These are phyloP conservation scores for Alexandromys fortis DNA, from an alignment of 2,113 vertebrate species.

Conservation along the genomic window DNA sequence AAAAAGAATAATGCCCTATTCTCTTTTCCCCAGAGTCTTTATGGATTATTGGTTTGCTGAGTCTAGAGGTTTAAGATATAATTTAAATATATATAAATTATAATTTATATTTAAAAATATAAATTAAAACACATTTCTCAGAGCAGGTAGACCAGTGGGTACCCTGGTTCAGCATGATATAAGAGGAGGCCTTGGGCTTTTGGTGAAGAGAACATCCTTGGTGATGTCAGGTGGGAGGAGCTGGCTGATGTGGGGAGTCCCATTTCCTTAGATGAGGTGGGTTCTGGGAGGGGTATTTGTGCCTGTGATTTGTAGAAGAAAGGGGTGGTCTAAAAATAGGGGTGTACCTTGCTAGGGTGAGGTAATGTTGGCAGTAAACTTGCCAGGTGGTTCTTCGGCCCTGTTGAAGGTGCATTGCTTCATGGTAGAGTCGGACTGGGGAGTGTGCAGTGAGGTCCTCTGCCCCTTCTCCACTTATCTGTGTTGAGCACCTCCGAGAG, in stretches of 20 bases:
- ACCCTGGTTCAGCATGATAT: accelerated
- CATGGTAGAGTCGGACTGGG: background rate
- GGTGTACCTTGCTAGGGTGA: background rate
- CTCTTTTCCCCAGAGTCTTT: background rate
- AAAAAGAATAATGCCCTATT: background rate
- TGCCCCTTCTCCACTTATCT: background rate
- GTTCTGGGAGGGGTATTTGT: background rate
- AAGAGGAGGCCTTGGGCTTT: background rate
- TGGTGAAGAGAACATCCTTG: background rate
- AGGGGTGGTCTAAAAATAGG: background rate
- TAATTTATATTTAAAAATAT: background rate
- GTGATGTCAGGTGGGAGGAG: background rate
- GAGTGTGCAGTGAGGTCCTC: background rate
- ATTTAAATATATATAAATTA: background rate
- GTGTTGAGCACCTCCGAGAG: background rate
- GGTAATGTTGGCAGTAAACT: background rate
- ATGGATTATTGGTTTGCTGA: constrained; percentile 19
- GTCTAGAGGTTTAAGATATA: constrained; percentile 22
- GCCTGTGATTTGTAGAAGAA: background rate
- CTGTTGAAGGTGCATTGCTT: background rate
- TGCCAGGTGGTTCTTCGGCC: background rate
- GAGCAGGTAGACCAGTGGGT: background rate
- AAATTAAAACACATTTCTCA: background rate
- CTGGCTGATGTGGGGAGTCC: background rate
- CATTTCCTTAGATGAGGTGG: background rate